Percentiles rank a stretch among this genome's conserved stretches.
Evolutionary conservation across 2,797 vertebrate species (phyloP).

Genomic region (Loriculus beryllinus): DNA sequence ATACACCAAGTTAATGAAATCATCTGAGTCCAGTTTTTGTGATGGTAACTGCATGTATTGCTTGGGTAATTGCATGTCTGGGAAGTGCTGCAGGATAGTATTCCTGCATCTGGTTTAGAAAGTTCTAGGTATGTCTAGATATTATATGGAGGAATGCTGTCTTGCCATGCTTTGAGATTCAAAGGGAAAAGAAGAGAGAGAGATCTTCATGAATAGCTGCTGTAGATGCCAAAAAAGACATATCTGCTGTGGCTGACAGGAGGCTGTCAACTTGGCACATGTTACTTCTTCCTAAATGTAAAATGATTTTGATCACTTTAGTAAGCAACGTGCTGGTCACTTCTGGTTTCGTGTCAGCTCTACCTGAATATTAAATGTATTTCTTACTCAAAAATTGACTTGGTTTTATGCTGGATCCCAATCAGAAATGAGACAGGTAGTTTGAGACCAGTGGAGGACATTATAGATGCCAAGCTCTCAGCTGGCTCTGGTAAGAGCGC

Average conservation of each 20-base stretch:
- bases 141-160: background rate
- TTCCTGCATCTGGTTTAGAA: background rate
- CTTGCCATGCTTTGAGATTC: background rate
- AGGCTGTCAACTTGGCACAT: background rate
- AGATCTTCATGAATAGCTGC: background rate
- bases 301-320: background rate
- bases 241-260: background rate
- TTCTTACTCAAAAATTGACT: background rate
- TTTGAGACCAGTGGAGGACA: background rate
- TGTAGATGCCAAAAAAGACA: background rate
- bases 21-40: background rate
- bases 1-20: background rate
- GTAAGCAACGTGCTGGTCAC: background rate
- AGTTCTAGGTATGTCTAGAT: background rate
- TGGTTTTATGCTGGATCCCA: background rate
- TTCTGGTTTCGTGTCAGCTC: background rate
- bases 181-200: background rate
- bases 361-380: background rate
- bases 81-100: background rate
- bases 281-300: background rate
- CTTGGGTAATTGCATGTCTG: background rate
- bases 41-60: background rate
- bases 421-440: background rate
- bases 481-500: background rate
- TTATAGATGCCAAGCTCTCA: background rate